Conservation (phyloP, 2,888 invertebrate genomes). For the Brenthis daphne region DNA sequence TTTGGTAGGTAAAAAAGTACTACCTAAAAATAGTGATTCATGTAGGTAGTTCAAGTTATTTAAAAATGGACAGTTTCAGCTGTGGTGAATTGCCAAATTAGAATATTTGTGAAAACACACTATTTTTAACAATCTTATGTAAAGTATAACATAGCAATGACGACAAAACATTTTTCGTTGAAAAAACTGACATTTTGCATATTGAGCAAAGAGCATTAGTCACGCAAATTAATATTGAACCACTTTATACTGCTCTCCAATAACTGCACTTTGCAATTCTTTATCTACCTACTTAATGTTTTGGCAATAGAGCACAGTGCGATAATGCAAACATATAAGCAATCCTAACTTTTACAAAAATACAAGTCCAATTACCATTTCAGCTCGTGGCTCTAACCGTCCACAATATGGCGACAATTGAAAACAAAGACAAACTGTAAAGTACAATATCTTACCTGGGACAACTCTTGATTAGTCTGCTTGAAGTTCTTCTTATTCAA, state of each 20-base stretch:
- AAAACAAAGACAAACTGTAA: conserved; percentile 64
- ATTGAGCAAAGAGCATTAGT: conserved; percentile 7
- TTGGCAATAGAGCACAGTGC: conserved; percentile 43
- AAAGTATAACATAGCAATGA: not conserved
- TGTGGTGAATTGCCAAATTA: conserved; percentile 17
- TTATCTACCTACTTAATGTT: conserved; percentile 41
- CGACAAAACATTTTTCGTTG: not conserved
- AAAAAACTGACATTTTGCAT: conserved; percentile 1
- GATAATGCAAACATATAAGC: conserved; percentile 41
- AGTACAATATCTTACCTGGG: conserved; percentile 87
- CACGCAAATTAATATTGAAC: conserved; percentile 31
- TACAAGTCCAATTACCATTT: conserved; percentile 40
- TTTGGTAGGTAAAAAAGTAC: not conserved
- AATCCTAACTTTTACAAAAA: conserved; percentile 36
- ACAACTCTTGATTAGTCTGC: conserved; percentile 93
- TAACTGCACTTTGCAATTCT: conserved; percentile 21
- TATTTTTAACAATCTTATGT: not conserved
- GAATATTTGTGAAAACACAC: not conserved
- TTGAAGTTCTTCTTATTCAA: conserved; percentile 98
- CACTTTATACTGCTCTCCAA: conserved; percentile 33
- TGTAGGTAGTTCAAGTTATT: not conserved
- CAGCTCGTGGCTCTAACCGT: conserved; percentile 56
- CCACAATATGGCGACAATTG: conserved; percentile 76
- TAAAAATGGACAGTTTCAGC: conserved; percentile 6
- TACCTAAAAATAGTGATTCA: not conserved